Base-by-base conservation (phyloP, 2,113 vertebrate genomes). In the Amphiprion percula region DNA sequence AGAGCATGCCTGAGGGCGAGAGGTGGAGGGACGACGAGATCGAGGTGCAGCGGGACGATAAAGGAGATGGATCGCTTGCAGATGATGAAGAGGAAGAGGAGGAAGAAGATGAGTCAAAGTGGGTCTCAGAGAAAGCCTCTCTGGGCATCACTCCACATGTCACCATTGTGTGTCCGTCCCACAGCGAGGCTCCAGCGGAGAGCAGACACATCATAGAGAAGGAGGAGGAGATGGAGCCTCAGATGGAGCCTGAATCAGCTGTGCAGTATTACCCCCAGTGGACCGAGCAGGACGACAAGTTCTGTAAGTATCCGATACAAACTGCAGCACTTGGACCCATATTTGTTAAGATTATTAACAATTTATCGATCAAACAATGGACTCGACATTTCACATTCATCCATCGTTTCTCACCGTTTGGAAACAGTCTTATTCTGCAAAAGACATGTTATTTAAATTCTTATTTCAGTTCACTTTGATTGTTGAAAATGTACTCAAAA, bases 81-180 rank as follows among this genome's bases (percentile, higher is more conserved):
- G 89, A 92, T 4, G 88, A 91, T 19, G 82, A 89, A 41, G 73
- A 82, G 0, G 88, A 88, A 0, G 88, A 85, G 0, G 85, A 89
- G 0, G 77, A 85, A 0, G 76, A 67, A 0, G 79, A 77, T 0
- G 77, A 63, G 14, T 23, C 17, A 0, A 26, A 67, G 0, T 91
- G 86, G 80, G 66, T 93, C 30, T 88, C 94, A 0, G 69, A 89
- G 83, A 89, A 88, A 82, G 65, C 67, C 0, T 53, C 90, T 37
- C 89, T 92, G 0, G 70, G 93, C 61, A 94, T 95, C 0, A 94
- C 95, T 49, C 96, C 96, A 63, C 54, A 71, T 12, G 92, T 94
- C 44, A 91, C 33, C 0, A 91, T 92, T 1, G 65, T 91, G 64
- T 59, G 49, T 59, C 89, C 47, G 17, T 75, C 77, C 39, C 37